A percentile compares a stretch with the other conserved stretches of the same genome.
Conservation (phyloP, 2,113 vertebrate genomes). For the Mesembrinibis cayennensis region DNA sequence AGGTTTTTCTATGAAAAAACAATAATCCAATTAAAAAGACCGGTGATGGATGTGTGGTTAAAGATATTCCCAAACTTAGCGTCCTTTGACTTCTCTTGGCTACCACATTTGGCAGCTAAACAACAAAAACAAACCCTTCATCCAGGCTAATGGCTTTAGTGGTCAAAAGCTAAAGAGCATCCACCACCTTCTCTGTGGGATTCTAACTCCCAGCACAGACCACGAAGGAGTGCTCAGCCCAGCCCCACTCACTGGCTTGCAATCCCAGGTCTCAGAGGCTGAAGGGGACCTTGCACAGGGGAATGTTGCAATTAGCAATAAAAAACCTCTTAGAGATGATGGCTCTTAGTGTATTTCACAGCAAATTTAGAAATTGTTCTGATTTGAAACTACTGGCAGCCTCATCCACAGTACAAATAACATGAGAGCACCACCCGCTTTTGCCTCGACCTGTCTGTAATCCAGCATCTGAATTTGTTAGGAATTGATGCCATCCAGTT, state of each 20-base stretch:
- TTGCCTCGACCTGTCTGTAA: background rate
- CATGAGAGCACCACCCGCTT: background rate
- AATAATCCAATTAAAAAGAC: background rate
- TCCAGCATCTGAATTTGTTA: background rate
- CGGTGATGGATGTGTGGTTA: slow-evolving; percentile 25
- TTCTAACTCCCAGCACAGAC: background rate
- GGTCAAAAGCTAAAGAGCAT: background rate
- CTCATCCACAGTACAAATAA: background rate
- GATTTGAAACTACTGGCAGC: background rate
- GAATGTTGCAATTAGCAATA: background rate
- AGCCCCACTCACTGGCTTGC: background rate
- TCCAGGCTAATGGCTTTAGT: background rate
- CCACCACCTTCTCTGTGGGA: background rate
- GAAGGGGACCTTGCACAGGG: background rate
- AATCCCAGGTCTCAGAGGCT: background rate
- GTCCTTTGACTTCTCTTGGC: background rate
- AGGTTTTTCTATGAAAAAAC: background rate
- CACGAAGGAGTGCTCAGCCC: background rate
- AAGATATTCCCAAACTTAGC: background rate
- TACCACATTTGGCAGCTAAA: background rate
- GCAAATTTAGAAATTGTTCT: background rate
- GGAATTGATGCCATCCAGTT: background rate
- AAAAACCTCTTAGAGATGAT: background rate
- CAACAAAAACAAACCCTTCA: slow-evolving; percentile 4
- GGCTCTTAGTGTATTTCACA: background rate